Evolutionary conservation across 2,888 invertebrate species (phyloP).

Genomic region (Drepana falcataria): DNA sequence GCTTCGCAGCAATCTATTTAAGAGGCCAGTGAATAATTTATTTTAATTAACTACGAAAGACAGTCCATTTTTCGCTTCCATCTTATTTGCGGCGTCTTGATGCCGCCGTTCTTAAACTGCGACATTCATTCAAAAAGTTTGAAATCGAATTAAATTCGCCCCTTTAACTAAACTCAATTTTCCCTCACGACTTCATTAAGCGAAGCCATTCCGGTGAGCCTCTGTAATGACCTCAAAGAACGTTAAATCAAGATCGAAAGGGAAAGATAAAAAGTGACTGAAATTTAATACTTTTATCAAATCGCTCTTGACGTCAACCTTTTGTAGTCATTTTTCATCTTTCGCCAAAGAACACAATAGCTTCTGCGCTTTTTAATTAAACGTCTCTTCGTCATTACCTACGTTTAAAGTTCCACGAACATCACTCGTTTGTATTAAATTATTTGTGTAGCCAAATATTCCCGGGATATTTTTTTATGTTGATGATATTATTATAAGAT

Average conservation of each 20-base stretch:
- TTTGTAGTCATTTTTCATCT: conserved; percentile 41
- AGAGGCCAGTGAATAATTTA: conserved; percentile 62
- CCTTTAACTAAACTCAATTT: conserved; percentile 77
- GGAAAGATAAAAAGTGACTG: conserved; percentile 67
- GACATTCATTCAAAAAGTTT: conserved; percentile 74
- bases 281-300: conserved; percentile 70
- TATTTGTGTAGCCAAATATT: not conserved
- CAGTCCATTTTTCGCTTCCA: conserved; percentile 62
- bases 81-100: conserved; percentile 60
- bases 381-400: conserved; percentile 23
- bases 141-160: conserved; percentile 76
- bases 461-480: no score
- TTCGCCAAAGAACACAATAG: conserved; percentile 28
- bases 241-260: conserved; percentile 75
- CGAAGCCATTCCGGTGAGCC: conserved; percentile 72
- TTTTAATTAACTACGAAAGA: conserved; percentile 67
- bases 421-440: not conserved
- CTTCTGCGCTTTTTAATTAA: conserved; percentile 36
- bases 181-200: conserved; percentile 77
- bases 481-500: no score
- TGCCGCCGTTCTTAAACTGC: conserved; percentile 56
- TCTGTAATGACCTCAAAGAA: conserved; percentile 74
- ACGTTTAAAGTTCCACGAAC: conserved; percentile 17
- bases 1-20: conserved; percentile 55
- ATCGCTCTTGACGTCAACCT: conserved; percentile 52